Conservation (phyloP, 2,888 invertebrate genomes). For the Pandemis cinnamomeana region DNA sequence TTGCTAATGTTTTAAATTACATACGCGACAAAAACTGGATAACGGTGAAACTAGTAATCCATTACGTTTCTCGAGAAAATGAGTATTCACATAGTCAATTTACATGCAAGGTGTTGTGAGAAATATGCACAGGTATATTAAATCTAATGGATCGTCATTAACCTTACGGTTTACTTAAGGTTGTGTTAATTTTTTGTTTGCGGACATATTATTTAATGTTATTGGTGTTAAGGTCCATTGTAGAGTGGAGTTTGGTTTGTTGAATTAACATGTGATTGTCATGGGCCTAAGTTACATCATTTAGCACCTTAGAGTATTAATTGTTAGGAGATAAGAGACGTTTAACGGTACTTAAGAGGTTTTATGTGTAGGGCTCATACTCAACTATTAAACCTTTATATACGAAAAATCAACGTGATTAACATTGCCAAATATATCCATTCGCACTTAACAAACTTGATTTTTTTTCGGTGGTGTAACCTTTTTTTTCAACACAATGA, state of each 20-base stretch:
- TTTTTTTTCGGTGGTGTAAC: not conserved
- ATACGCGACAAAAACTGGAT: conserved; percentile 15
- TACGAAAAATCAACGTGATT: not conserved
- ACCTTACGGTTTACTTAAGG: conserved; percentile 35
- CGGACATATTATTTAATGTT: conserved; percentile 28
- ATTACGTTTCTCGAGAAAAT: conserved; percentile 28
- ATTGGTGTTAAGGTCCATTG: conserved; percentile 28
- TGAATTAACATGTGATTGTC: conserved; percentile 75
- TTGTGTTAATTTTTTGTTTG: conserved; percentile 33
- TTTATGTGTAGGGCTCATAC: conserved; percentile 47
- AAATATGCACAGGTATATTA: conserved; percentile 37
- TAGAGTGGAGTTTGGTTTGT: conserved; percentile 57
- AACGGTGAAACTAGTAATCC: conserved; percentile 16
- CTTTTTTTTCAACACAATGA: conserved; percentile 43
- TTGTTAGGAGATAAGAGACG: conserved; percentile 63
- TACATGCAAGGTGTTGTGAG: conserved; percentile 34
- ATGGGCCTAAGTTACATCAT: conserved; percentile 66
- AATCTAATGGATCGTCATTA: conserved; percentile 40
- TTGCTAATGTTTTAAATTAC: conserved; percentile 4
- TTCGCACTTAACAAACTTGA: conserved; percentile 19
- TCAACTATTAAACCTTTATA: not conserved
- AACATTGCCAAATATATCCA: not conserved
- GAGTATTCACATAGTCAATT: conserved; percentile 27
- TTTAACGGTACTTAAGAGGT: conserved; percentile 71
- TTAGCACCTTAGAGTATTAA: conserved; percentile 63